A percentile compares a stretch with the other conserved stretches of the same genome.
Conservation (phyloP, 2,888 invertebrate species). For the Stramonita haemastoma region DNA sequence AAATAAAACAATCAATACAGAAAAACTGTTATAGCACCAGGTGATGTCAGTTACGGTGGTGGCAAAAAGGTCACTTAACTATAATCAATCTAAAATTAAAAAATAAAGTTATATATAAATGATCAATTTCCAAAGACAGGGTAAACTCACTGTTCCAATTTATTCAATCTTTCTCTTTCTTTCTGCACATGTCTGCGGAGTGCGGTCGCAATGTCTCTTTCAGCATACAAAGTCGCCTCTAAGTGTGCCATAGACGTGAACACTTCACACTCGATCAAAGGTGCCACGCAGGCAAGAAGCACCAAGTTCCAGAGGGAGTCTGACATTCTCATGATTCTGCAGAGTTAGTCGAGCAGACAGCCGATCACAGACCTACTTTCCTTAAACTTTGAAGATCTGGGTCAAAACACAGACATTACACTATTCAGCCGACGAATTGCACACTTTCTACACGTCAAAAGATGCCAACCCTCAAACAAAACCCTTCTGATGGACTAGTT, state of each 20-base stretch:
- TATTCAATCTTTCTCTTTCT: constrained; percentile 88
- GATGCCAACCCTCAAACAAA: background rate
- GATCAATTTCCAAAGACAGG: background rate
- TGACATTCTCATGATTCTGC: constrained; percentile 2
- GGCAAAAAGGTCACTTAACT: background rate
- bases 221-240: constrained; percentile 93
- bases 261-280: constrained; percentile 82
- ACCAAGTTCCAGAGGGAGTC: constrained; percentile 23
- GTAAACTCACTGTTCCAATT: constrained; percentile 85
- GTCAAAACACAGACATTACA: background rate
- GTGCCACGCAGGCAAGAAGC: constrained; percentile 62
- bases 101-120: background rate
- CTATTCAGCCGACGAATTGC: too few relatives aligned
- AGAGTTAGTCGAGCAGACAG: background rate
- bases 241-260: constrained; percentile 96
- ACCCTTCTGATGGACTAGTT: background rate
- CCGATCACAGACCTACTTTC: background rate
- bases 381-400: background rate
- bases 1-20: background rate
- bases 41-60: background rate
- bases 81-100: background rate
- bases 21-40: background rate
- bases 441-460: background rate
- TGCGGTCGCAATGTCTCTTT: constrained; percentile 90
- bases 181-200: constrained; percentile 89